Conservation (phyloP, 1,140 invertebrate species). For the Himalopsyche phryganea region DNA sequence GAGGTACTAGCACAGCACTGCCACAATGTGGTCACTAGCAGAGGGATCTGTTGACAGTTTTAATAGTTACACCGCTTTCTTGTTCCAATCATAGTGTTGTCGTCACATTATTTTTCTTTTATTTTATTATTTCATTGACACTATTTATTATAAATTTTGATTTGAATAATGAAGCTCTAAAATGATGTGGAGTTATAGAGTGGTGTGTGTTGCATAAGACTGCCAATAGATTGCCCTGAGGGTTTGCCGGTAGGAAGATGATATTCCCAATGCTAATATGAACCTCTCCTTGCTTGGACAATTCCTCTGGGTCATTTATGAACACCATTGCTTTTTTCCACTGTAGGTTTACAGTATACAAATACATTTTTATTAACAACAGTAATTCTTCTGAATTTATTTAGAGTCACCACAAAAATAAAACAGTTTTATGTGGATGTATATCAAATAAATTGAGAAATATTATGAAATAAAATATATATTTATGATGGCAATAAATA, state of each 20-base stretch:
- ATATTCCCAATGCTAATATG: conserved; percentile 9
- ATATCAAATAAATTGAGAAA: conserved; percentile 29
- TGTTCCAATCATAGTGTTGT: too few species aligned
- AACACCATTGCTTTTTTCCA: conserved; percentile 10
- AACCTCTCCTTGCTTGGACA: conserved; percentile 12
- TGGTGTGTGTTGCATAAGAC: too few species aligned
- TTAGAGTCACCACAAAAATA: conserved; percentile 1
- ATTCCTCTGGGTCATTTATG: background rate
- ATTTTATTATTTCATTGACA: too few species aligned
- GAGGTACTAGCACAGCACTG: conserved; percentile 40
- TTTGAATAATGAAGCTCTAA: too few species aligned
- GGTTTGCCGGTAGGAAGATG: too few species aligned
- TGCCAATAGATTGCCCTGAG: too few species aligned
- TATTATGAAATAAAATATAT: conserved; percentile 11
- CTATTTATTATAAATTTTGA: too few species aligned
- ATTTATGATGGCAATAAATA: conserved; percentile 1
- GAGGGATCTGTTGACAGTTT: too few species aligned
- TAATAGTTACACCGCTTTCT: too few species aligned
- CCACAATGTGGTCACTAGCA: conserved; percentile 6
- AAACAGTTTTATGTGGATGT: background rate
- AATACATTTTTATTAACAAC: background rate
- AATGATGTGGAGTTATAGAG: too few species aligned
- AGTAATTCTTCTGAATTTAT: conserved; percentile 26
- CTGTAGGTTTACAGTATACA: background rate
- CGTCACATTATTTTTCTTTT: too few species aligned